These are phyloP conservation scores for Abscondita cerata DNA, from an alignment of 2,888 invertebrate species.

Conservation along the genomic window DNA sequence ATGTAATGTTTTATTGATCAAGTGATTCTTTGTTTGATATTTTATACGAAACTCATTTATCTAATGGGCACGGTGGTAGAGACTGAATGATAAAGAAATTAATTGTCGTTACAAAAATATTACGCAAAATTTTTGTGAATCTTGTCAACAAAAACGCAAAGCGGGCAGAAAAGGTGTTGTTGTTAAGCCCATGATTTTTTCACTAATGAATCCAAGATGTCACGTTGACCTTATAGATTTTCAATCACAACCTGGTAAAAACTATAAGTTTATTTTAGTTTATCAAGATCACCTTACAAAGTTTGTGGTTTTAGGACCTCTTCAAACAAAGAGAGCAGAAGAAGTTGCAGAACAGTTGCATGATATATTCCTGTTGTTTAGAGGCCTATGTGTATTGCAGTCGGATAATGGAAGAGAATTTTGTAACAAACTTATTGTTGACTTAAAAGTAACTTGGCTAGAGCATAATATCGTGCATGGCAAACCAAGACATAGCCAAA, in stretches of 20 bases:
- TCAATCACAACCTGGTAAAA: no score
- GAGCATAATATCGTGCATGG: no score
- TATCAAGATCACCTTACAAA: neutral
- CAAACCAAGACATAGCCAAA: no score
- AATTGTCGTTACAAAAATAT: neutral
- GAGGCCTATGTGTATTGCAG: neutral
- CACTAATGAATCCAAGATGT: neutral
- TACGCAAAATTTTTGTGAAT: neutral
- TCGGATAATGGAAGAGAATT: neutral
- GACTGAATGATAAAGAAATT: no score
- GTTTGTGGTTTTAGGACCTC: neutral
- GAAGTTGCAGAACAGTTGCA: neutral
- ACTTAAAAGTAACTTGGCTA: no score
- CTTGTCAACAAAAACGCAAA: neutral
- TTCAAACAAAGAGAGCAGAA: no score
- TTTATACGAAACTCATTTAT: no score
- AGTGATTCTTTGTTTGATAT: no score
- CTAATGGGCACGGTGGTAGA: no score
- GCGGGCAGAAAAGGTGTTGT: neutral
- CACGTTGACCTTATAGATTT: neutral
- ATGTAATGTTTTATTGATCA: no score
- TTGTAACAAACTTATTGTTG: no score
- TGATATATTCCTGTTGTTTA: neutral
- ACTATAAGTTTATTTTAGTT: neutral
- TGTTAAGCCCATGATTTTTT: neutral